phyloP scores from a whole-genome alignment of 1,140 invertebrate species.

The Ericerus pela region DNA sequence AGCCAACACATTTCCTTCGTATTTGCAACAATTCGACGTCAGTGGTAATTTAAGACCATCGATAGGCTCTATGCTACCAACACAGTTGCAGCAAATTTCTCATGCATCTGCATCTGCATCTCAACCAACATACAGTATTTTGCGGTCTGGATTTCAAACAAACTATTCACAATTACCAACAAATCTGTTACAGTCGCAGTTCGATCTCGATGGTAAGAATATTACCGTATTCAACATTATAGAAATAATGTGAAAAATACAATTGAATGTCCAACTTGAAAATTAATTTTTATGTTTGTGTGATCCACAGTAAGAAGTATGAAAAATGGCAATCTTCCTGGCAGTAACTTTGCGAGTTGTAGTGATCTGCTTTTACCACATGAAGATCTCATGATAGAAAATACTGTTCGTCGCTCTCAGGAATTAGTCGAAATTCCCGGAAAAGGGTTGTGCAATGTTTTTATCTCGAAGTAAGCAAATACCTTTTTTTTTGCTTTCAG shows the following conservation, averaged over 20 bases:
- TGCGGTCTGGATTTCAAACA: neutral
- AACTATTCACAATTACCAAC: neutral
- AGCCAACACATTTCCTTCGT: neutral
- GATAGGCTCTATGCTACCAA: conserved; percentile 1
- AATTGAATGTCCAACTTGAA: neutral
- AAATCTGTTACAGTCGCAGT: neutral
- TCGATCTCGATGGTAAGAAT: neutral
- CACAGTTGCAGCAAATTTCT: neutral
- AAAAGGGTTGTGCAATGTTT: conserved; percentile 81
- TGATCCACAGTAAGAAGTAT: neutral
- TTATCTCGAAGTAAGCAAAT: conserved; percentile 50
- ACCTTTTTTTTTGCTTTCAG: neutral
- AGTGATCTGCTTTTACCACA: conserved; percentile 8
- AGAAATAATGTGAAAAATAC: too few species aligned
- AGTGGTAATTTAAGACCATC: neutral
- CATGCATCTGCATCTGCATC: neutral
- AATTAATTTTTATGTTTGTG: neutral
- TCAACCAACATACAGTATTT: neutral
- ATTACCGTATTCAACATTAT: too few species aligned
- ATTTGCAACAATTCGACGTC: neutral
- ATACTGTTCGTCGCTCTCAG: conserved; percentile 17
- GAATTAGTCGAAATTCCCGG: conserved; percentile 88
- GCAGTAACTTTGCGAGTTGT: neutral
- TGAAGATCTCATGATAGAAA: conserved; percentile 11
- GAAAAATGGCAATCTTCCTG: conserved; percentile 1